A percentile compares a stretch with the other conserved stretches of the same genome.
Evolutionary conservation across 2,888 invertebrate genomes (phyloP).

Genomic region (Protodeltote pygarga): DNA sequence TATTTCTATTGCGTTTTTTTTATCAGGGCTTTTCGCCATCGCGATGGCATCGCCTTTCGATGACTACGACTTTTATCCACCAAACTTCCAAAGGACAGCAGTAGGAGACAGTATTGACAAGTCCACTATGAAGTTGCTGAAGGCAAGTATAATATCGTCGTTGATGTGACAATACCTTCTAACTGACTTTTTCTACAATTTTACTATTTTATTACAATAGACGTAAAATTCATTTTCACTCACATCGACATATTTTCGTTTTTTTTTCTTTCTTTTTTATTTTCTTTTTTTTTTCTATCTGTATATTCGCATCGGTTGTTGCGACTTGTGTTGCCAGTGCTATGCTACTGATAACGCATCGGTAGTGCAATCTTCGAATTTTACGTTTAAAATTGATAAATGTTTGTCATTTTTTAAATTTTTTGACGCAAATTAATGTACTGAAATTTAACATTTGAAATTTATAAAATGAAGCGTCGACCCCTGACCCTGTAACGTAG

Average conservation of each 20-base stretch:
- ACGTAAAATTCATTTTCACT: not conserved
- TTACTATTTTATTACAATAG: not conserved
- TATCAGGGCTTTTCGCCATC: constrained; percentile 23
- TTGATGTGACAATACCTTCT: not conserved
- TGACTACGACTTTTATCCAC: constrained; percentile 4
- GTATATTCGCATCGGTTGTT: too few relatives aligned
- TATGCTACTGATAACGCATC: too few relatives aligned
- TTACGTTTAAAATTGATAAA: too few relatives aligned
- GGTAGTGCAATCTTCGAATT: too few relatives aligned
- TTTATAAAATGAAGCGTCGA: not conserved
- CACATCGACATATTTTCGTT: too few relatives aligned
- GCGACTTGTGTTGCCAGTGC: too few relatives aligned
- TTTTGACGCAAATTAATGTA: too few relatives aligned
- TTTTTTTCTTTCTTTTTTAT: too few relatives aligned
- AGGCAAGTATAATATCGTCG: constrained; percentile 48
- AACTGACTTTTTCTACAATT: not conserved
- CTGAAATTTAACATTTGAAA: too few relatives aligned
- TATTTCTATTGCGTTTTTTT: constrained; percentile 1
- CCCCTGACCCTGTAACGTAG: too few relatives aligned
- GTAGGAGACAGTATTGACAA: constrained; percentile 63
- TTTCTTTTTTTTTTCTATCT: too few relatives aligned
- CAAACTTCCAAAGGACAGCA: constrained; percentile 53
- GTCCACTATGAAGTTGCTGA: constrained; percentile 63
- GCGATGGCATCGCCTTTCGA: constrained; percentile 19
- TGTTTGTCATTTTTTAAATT: too few relatives aligned